phyloP scores from a whole-genome alignment of 2,888 invertebrate species.

The Drosophila melanosoma region DNA sequence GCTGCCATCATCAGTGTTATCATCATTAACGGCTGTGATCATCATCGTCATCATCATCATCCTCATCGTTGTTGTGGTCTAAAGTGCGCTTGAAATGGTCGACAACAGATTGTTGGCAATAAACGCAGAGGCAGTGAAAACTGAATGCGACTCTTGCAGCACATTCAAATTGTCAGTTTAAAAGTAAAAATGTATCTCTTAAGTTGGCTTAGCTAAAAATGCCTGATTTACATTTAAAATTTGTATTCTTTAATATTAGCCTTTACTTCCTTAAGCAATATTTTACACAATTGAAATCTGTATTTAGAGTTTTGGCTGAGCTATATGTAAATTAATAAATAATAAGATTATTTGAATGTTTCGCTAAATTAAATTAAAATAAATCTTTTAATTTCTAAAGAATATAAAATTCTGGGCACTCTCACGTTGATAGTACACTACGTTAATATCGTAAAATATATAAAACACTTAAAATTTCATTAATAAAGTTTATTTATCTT shows the following conservation, averaged over 20 bases:
- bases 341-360: background rate
- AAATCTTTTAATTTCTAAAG: background rate
- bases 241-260: no score
- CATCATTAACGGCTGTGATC: constrained; percentile 10
- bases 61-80: constrained; percentile 15
- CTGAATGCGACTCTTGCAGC: constrained; percentile 21
- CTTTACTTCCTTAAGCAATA: background rate
- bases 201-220: background rate
- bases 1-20: constrained; percentile 49
- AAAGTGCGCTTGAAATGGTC: constrained; percentile 50
- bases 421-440: background rate
- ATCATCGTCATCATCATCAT: constrained; percentile 7
- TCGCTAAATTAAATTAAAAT: background rate
- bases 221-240: background rate
- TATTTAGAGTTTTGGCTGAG: background rate
- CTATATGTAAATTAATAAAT: background rate
- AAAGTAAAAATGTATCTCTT: background rate
- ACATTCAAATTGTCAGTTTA: constrained; percentile 25
- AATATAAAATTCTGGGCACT: background rate
- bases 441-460: background rate
- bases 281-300: background rate
- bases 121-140: constrained; percentile 17
- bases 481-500: background rate
- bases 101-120: constrained; percentile 36
- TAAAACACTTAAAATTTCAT: background rate